Conservation (phyloP, 1,140 invertebrate genomes). For the Drosophila funebris region DNA sequence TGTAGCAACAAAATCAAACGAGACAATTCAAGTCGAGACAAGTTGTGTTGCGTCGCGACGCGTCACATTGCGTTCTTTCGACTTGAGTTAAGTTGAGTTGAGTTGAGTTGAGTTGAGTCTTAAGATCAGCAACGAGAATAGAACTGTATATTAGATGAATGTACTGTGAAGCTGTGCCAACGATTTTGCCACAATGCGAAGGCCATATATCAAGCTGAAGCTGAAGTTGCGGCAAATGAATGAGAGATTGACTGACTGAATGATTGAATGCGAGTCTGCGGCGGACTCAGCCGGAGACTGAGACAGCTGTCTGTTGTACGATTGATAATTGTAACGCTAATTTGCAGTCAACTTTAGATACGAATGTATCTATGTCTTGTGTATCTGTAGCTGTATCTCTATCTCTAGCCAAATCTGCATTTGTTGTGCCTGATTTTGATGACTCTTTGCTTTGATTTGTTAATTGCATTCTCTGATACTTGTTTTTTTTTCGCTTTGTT, state of each 20-base stretch:
- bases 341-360: constrained; percentile 40
- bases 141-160: constrained; percentile 73
- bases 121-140: constrained; percentile 42
- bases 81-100: constrained; percentile 16
- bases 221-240: constrained; percentile 10
- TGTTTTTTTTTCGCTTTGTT: constrained; percentile 29
- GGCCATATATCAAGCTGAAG: constrained; percentile 57
- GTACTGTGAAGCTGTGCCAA: constrained; percentile 30
- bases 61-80: not conserved
- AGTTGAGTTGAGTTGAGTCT: constrained; percentile 22
- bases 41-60: constrained; percentile 7
- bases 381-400: not conserved
- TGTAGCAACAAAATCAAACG: constrained; percentile 1
- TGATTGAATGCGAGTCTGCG: constrained; percentile 42
- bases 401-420: constrained; percentile 36
- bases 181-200: constrained; percentile 41
- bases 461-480: constrained; percentile 61
- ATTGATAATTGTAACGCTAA: constrained; percentile 75
- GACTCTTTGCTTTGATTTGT: constrained; percentile 64
- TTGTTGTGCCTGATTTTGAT: constrained; percentile 37
- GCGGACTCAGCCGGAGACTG: constrained; percentile 42
- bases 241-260: constrained; percentile 38
- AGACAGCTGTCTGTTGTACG: constrained; percentile 52
- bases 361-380: not conserved
- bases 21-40: constrained; percentile 24